Conservation (phyloP, 2,888 invertebrate species). For the Folsomia candida region DNA sequence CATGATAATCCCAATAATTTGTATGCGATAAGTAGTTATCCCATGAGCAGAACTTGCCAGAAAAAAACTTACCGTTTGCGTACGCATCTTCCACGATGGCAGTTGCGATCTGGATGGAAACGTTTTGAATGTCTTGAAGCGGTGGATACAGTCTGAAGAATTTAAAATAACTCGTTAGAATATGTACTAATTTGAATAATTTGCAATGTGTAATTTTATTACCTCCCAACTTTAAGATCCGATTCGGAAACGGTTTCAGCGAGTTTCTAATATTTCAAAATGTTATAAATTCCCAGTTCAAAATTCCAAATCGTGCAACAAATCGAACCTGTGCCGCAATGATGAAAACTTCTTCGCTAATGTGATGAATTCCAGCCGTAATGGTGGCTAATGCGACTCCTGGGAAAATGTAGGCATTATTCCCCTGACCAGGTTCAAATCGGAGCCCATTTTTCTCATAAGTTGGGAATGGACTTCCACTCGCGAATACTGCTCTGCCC, state of each 20-base stretch:
- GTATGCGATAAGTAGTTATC: neutral
- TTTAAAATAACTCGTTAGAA: no score
- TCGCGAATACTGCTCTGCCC: slow-evolving; percentile 88
- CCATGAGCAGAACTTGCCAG: slow-evolving; percentile 13
- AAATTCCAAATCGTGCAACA: neutral
- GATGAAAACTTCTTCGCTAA: slow-evolving; percentile 89
- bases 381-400: slow-evolving; percentile 93
- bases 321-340: slow-evolving; percentile 66
- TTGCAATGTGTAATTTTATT: no score
- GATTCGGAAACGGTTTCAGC: slow-evolving; percentile 78
- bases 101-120: slow-evolving; percentile 85
- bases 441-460: slow-evolving; percentile 75
- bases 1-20: neutral
- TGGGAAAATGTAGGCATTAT: slow-evolving; percentile 96
- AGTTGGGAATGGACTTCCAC: slow-evolving; percentile 92
- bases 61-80: slow-evolving; percentile 67
- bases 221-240: slow-evolving; percentile 62
- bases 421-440: slow-evolving; percentile 91
- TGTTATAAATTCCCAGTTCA: no score
- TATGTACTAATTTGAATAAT: no score
- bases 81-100: slow-evolving; percentile 86
- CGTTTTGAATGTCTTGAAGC: slow-evolving; percentile 74
- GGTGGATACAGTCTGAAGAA: slow-evolving; percentile 95
- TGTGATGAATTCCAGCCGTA: slow-evolving; percentile 87
- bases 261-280: slow-evolving; percentile 62